Evolutionary conservation across 1,140 invertebrate species (phyloP), one percentile per base, ranked within the genome.

Genomic region (Trichogramma pretiosum): DNA sequence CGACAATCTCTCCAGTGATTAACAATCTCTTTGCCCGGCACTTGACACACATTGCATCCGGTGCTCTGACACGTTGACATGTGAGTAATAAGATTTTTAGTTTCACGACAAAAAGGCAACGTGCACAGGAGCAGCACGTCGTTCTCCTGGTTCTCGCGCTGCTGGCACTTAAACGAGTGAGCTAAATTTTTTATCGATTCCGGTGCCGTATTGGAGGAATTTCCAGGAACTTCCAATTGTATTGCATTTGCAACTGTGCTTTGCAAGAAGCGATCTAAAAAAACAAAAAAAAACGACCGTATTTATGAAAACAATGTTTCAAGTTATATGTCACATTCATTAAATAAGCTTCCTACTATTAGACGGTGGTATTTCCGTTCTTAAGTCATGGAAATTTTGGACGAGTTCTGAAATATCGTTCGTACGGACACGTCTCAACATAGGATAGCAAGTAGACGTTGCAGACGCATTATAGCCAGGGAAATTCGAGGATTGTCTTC

Each of bases 61-160:
- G 37, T 38, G 3, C 30, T 18, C 13, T 40, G 43, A 13, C 49
- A 51, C 2, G 49, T 51, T 16, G 41, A 41, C 1, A 46, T 42
- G 30, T 51, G 49, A 21, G 46, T 51, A 2, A 51, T 30, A 10
- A 51, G 23, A 3, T 41, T 46, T 24, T 51, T 51, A n/a, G 38
- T 51, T 16, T 41, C 43, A 11, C 49, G 49, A 36, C 49, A 51
- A 16, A 41, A 24, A 5, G 43, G 49, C 13, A 51, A 33, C 17
- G 43, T 35, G 24, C 49, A 51, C 22, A 51, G n/a, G n/a, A 51
- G 19, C 49, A 51, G 46, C 9, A 51, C 43, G 13, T 51, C 49
- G 34, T 51, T 51, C 17, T 46, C 43, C 18, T 51, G 43, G 7
- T 45, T 50, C 16, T 51, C 49, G n/a, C 49, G 49, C 17, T 51